A percentile compares a stretch with the other conserved stretches of the same genome.
Evolutionary conservation across 2,113 vertebrate genomes (phyloP).

Genomic region (Ranitomeya imitator): DNA sequence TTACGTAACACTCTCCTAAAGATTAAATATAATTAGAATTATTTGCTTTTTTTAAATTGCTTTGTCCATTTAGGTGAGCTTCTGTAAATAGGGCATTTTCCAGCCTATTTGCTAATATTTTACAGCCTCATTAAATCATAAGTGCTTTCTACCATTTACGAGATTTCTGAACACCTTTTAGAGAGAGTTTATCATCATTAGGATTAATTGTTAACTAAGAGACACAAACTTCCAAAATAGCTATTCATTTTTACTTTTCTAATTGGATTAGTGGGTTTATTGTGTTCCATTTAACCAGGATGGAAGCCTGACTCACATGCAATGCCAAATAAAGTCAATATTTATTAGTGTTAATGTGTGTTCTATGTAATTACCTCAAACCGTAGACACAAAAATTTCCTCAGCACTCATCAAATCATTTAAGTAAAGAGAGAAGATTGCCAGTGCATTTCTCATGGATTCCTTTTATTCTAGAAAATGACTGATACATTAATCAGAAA

Average conservation of each 20-base stretch:
- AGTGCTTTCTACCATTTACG: conserved; percentile 65
- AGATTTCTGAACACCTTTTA: conserved; percentile 65
- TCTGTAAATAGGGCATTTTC: conserved; percentile 72
- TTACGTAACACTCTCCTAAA: background rate
- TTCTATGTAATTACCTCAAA: conserved; percentile 50
- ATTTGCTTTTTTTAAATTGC: conserved; percentile 69
- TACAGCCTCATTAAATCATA: conserved; percentile 71
- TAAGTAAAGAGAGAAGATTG: conserved; percentile 18
- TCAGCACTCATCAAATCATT: conserved; percentile 45
- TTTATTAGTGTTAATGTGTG: conserved; percentile 66
- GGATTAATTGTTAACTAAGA: conserved; percentile 76
- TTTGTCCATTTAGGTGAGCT: conserved; percentile 72
- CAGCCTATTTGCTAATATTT: conserved; percentile 73
- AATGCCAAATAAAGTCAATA: conserved; percentile 70
- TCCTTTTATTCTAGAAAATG: conserved; percentile 20
- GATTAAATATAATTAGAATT: background rate
- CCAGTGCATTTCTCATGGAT: conserved; percentile 20
- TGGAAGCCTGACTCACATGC: conserved; percentile 59
- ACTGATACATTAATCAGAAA: background rate
- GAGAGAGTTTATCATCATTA: conserved; percentile 67
- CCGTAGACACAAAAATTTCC: conserved; percentile 50
- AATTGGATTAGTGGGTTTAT: conserved; percentile 76
- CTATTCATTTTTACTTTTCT: conserved; percentile 71
- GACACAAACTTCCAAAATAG: conserved; percentile 72
- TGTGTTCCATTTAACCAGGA: conserved; percentile 69